These are phyloP conservation scores for Pseudorhombus dupliciocellatus DNA, from an alignment of 2,113 vertebrate genomes.

Conservation along the genomic window DNA sequence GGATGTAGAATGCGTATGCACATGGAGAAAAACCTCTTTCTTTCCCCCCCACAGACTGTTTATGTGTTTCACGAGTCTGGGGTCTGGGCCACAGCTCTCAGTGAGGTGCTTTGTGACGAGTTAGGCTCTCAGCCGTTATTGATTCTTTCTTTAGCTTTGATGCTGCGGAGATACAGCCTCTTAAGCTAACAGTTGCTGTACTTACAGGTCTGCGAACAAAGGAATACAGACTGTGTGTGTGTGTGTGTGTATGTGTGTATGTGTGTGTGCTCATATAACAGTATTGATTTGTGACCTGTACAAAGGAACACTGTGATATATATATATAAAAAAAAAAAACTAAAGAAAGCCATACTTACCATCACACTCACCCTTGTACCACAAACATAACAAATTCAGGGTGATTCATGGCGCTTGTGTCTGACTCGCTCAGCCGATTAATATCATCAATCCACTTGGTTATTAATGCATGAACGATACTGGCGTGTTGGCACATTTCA, in stretches of 20 bases:
- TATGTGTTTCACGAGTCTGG: constrained; percentile 14
- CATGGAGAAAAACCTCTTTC: constrained; percentile 19
- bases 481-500: constrained; percentile 4
- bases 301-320: constrained; percentile 41
- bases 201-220: constrained; percentile 57
- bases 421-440: neutral
- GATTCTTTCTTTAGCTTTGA: constrained; percentile 57
- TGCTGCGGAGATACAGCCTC: constrained; percentile 44
- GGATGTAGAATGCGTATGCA: constrained; percentile 14
- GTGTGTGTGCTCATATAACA: constrained; percentile 27
- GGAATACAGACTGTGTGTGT: constrained; percentile 21
- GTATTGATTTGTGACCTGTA: constrained; percentile 68
- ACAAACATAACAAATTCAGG: constrained; percentile 19
- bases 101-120: constrained; percentile 52
- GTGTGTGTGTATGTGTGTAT: constrained; percentile 28
- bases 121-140: constrained; percentile 49
- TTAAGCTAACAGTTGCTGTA: constrained; percentile 29
- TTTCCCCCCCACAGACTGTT: constrained; percentile 43
- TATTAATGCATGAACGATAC: constrained; percentile 16
- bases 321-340: constrained; percentile 33
- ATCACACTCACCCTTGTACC: too few species aligned
- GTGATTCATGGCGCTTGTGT: constrained; percentile 27
- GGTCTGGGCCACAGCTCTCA: constrained; percentile 22
- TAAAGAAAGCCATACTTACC: neutral
- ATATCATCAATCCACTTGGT: neutral